A percentile compares a stretch with the other conserved stretches of the same genome.
These are phyloP conservation scores for Pristionchus entomophagus DNA, from an alignment of 2,888 invertebrate genomes.

Conservation along the genomic window DNA sequence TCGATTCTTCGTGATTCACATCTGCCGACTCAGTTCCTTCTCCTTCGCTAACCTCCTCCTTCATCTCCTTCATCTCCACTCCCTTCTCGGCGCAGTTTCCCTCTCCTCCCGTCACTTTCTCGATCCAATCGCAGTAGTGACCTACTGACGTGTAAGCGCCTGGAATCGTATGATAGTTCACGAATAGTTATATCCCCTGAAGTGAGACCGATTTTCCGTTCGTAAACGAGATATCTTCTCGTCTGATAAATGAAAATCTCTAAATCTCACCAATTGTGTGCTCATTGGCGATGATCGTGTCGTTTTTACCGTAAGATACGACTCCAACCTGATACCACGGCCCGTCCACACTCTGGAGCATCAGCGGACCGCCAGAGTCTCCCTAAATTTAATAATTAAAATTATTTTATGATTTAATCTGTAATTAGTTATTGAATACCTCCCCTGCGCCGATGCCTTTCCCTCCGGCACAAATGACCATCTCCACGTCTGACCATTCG, in stretches of 20 bases:
- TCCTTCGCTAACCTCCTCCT: neutral
- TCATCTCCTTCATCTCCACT: neutral
- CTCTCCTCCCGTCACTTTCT: neutral
- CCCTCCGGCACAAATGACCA: neutral
- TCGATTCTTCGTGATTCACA: neutral
- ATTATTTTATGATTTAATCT: neutral
- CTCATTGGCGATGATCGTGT: neutral
- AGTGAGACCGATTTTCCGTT: too few species aligned
- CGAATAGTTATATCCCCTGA: neutral
- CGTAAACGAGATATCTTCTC: too few species aligned
- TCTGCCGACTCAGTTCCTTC: too few species aligned
- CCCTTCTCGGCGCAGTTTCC: neutral
- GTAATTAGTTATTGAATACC: neutral
- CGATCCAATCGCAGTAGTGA: slow-evolving; percentile 31
- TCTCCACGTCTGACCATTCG: neutral
- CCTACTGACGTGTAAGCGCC: slow-evolving; percentile 1
- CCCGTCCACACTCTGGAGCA: slow-evolving; percentile 21
- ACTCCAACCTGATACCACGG: slow-evolving; percentile 41
- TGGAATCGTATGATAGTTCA: neutral
- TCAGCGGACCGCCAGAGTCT: slow-evolving; percentile 46
- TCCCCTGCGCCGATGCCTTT: neutral
- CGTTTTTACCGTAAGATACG: slow-evolving; percentile 36
- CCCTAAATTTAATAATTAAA: slow-evolving; percentile 14
- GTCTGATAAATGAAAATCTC: too few species aligned
- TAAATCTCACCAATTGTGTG: neutral